Conservation (phyloP, 2,888 invertebrate genomes). For the Thymelicus sylvestris region DNA sequence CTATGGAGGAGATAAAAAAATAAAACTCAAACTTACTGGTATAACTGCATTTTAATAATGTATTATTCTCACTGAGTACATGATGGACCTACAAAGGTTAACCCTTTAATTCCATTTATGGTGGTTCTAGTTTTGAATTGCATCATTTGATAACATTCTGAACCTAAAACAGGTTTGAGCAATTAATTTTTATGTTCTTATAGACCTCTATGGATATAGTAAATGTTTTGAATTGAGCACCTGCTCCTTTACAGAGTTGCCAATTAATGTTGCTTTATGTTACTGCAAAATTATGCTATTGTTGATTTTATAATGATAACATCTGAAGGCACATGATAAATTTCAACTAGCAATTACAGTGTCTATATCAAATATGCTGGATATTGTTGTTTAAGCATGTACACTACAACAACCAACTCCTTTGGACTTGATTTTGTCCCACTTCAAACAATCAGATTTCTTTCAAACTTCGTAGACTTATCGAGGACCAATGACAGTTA, state of each 20-base stretch:
- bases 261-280: conserved; percentile 1
- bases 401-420: too few species aligned
- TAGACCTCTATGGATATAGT: not conserved
- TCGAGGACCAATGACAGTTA: too few species aligned
- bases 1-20: not conserved
- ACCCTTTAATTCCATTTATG: not conserved
- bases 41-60: too few species aligned
- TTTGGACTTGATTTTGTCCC: too few species aligned
- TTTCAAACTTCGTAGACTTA: too few species aligned
- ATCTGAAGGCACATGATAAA: too few species aligned
- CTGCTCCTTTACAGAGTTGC: conserved; percentile 13
- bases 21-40: not conserved
- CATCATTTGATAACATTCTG: conserved; percentile 3
- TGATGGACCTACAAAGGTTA: too few species aligned
- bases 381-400: too few species aligned
- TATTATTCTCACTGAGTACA: too few species aligned
- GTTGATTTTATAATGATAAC: conserved; percentile 8
- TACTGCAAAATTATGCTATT: not conserved
- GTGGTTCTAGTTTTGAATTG: not conserved
- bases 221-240: conserved; percentile 4
- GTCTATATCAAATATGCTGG: too few species aligned
- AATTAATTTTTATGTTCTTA: conserved; percentile 14
- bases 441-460: too few species aligned
- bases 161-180: not conserved
- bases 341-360: too few species aligned